Base-by-base conservation (phyloP, 2,888 invertebrate species). In the Nasonia oneida region DNA sequence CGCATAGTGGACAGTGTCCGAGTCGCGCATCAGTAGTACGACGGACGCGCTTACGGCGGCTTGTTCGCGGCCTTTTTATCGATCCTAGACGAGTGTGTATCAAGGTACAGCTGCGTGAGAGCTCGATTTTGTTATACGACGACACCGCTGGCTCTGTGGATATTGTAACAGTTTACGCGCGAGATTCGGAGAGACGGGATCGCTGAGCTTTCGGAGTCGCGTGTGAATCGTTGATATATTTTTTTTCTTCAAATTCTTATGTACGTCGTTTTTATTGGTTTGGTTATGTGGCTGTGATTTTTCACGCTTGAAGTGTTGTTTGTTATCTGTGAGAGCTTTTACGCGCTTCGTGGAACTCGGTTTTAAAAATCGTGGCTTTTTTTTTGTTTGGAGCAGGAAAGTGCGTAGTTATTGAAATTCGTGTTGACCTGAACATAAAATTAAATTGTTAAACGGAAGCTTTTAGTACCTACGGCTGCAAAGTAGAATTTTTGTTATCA, bases 81-180 rank as follows among this genome's bases (percentile, higher is more conserved):
- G 53, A 77, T 77, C 33, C 61, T 47, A 23, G 10, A 47, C 42
- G 47, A 47, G 47, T 47, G 67, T n/a, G 75, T 82, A 67, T 76
- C 53, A 82, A 76, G 76, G 82, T 82, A 82, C 33, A 50, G 53
- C 53, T 53, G 42, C 23, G 29, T 3, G 37, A 64, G 64, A 64
- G 12, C 42, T 33, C 37, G 67, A 67, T 33, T 12, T n/a, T 67
- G 23, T 37, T 14, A 64, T 3, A 33, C 2, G 3, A 29, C 15
- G n/a, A 53, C 39, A 50, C 3, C 4, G 29, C 29, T 29, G 1
- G 14, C 33, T 57, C 53, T 18, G 6, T 5, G 53, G 6, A 15
- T 12, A 12, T n/a, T 14, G 8, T 29, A 2, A 23, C 33, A 33
- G 23, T 67, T 29, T 67, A 3, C 67, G 67, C 29, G 29, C 23